Evolutionary conservation across 2,797 vertebrate genomes (phyloP).

Genomic region (Meda fulgida): DNA sequence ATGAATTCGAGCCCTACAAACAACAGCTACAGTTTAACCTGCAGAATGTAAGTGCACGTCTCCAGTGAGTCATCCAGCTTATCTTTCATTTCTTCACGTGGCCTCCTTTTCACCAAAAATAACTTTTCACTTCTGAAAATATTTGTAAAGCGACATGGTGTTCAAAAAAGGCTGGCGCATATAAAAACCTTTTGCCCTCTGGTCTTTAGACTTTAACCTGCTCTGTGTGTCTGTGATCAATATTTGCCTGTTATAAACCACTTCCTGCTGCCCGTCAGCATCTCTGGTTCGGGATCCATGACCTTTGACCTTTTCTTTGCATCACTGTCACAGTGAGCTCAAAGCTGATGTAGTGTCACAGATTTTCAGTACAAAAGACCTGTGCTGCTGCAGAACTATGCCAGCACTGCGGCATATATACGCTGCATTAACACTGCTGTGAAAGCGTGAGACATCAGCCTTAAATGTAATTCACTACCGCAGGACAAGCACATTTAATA

Average conservation of each 20-base stretch:
- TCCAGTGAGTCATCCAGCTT: not conserved
- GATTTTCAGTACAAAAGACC: not conserved
- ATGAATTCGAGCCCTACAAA: constrained; percentile 96
- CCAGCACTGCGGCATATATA: constrained; percentile 15
- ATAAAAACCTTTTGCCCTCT: constrained; percentile 8
- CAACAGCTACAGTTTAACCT: constrained; percentile 97
- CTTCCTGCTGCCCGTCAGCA: constrained; percentile 28
- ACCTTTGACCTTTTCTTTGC: constrained; percentile 14
- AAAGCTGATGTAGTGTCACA: not conserved
- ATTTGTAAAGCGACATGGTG: not conserved
- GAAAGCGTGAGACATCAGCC: not conserved
- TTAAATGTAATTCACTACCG: not conserved
- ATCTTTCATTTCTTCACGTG: constrained; percentile 5
- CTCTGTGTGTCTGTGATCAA: constrained; percentile 26
- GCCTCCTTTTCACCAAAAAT: constrained; percentile 3
- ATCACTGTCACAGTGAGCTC: constrained; percentile 19
- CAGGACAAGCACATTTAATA: constrained; percentile 27
- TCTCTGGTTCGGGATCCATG: constrained; percentile 6
- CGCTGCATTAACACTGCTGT: not conserved
- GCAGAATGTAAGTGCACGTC: constrained; percentile 87
- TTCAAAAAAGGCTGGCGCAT: not conserved
- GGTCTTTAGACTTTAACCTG: not conserved
- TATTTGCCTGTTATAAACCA: constrained; percentile 11
- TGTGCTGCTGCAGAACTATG: not conserved
- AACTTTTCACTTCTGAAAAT: not conserved